These are phyloP conservation scores for Lingula anatina DNA, from an alignment of 2,888 invertebrate genomes.

Conservation along the genomic window DNA sequence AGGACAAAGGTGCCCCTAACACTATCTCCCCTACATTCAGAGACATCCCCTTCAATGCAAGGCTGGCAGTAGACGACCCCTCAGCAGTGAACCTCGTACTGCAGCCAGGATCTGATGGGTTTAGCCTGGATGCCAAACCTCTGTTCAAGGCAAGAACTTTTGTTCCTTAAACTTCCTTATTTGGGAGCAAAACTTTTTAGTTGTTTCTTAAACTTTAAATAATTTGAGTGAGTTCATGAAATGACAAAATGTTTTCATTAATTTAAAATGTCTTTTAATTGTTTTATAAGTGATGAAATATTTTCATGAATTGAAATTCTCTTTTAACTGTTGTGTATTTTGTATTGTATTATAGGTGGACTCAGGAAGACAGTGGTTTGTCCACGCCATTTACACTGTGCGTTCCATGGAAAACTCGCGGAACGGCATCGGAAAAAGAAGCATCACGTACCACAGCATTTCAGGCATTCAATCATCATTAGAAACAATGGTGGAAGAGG, in stretches of 20 bases:
- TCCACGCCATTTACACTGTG: conserved; percentile 39
- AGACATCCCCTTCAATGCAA: conserved; percentile 43
- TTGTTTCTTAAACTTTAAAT: no score
- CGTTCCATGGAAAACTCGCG: conserved; percentile 16
- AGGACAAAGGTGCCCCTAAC: conserved; percentile 46
- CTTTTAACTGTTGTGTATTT: no score
- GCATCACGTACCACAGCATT: conserved; percentile 5
- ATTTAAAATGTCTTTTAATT: no score
- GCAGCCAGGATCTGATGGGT: conserved; percentile 46
- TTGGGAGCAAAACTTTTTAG: neutral
- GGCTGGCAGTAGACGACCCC: conserved; percentile 37
- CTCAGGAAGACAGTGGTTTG: conserved; percentile 37
- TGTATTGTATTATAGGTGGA: no score
- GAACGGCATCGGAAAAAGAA: conserved; percentile 16
- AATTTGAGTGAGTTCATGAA: no score
- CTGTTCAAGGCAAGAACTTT: conserved; percentile 39
- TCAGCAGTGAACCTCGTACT: conserved; percentile 22
- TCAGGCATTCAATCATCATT: no score
- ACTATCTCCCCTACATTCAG: conserved; percentile 32
- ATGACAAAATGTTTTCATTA: no score
- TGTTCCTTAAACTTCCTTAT: neutral
- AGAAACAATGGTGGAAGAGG: neutral
- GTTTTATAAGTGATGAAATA: no score
- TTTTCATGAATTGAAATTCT: no score
- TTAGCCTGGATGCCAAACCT: conserved; percentile 44